Conservation (phyloP, 2,888 invertebrate genomes). For the Rotaria magnacalcarata region DNA sequence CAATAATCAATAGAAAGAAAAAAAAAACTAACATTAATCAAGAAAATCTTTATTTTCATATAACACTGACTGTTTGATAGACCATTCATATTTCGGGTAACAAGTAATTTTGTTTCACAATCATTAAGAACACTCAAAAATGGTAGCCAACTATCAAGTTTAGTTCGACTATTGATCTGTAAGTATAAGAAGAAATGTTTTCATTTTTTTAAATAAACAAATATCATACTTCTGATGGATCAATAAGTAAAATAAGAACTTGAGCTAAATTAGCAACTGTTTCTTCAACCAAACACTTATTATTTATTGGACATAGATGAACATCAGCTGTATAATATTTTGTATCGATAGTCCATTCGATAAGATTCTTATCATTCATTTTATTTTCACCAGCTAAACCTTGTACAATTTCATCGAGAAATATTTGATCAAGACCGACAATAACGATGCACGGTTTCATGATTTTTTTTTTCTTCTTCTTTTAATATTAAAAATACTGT, state of each 20-base stretch:
- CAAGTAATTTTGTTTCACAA: conserved; percentile 65
- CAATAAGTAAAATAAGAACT: conserved; percentile 67
- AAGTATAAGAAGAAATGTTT: conserved; percentile 48
- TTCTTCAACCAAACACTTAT: conserved; percentile 61
- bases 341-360: conserved; percentile 64
- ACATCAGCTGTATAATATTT: conserved; percentile 71
- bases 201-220: conserved; percentile 48
- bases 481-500: neutral
- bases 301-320: conserved; percentile 63
- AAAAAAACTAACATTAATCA: neutral
- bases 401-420: neutral
- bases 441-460: conserved; percentile 20
- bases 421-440: neutral
- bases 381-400: neutral
- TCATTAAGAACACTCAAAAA: conserved; percentile 60
- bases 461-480: neutral
- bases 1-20: neutral
- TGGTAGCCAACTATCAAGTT: conserved; percentile 61
- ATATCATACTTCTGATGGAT: conserved; percentile 61
- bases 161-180: conserved; percentile 58
- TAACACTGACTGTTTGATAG: conserved; percentile 51
- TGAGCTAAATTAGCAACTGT: conserved; percentile 61
- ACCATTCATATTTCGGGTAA: conserved; percentile 63
- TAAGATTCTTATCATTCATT: neutral
- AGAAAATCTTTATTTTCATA: neutral